Conservation (phyloP, 2,888 invertebrate species). For the Helleia helle region DNA sequence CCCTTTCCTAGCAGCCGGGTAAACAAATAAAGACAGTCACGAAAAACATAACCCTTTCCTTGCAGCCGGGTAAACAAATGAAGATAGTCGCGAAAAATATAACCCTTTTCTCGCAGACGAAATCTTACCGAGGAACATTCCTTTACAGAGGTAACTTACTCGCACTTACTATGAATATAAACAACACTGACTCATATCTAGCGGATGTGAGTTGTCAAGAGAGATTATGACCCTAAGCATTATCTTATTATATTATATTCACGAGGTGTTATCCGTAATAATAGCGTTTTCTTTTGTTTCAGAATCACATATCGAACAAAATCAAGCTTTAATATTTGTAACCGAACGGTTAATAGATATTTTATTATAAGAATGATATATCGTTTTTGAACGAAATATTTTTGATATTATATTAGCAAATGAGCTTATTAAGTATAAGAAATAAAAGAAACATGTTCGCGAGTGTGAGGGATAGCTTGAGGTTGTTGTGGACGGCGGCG, state of each 20-base stretch:
- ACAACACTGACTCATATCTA: slow-evolving; percentile 18
- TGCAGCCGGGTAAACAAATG: no score
- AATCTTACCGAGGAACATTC: neutral
- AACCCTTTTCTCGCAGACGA: no score
- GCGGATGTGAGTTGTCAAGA: slow-evolving; percentile 24
- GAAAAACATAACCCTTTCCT: no score
- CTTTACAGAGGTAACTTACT: slow-evolving; percentile 11
- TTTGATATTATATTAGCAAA: slow-evolving; percentile 44
- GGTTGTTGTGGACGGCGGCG: slow-evolving; percentile 44
- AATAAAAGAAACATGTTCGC: slow-evolving; percentile 39
- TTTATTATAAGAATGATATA: slow-evolving; percentile 36
- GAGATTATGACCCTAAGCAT: slow-evolving; percentile 21
- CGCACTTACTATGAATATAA: slow-evolving; percentile 11
- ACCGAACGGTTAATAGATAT: slow-evolving; percentile 35
- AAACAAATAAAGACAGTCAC: no score
- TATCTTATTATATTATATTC: slow-evolving; percentile 3
- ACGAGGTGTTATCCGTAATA: neutral
- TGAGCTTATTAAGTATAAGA: slow-evolving; percentile 41
- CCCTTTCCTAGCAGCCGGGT: no score
- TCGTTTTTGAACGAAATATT: slow-evolving; percentile 33
- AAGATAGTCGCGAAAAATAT: no score
- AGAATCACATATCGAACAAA: slow-evolving; percentile 45
- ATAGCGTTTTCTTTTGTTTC: slow-evolving; percentile 38
- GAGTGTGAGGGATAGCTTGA: slow-evolving; percentile 45
- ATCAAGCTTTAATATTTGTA: slow-evolving; percentile 33